Conservation (phyloP, 2,888 invertebrate genomes). For the Parochlus steinenii region DNA sequence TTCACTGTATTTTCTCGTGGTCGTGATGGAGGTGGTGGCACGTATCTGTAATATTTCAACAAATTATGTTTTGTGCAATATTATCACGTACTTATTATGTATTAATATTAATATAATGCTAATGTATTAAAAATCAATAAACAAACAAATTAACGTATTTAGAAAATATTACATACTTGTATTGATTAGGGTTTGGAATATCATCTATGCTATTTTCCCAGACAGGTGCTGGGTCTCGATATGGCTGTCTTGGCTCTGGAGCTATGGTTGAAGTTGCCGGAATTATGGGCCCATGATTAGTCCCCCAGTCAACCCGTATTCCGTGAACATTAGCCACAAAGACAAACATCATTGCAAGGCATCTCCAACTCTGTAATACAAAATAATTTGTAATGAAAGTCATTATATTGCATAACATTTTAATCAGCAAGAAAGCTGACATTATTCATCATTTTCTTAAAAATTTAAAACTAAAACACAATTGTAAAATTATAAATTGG, state of each 20-base stretch:
- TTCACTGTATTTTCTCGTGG: slow-evolving; percentile 18
- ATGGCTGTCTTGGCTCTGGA: slow-evolving; percentile 34
- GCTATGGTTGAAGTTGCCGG: slow-evolving; percentile 34
- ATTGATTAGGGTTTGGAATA: slow-evolving; percentile 41
- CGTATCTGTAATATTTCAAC: slow-evolving; percentile 20
- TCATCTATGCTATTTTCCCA: slow-evolving; percentile 42
- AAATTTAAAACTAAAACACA: too few relatives aligned
- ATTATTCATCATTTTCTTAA: too few relatives aligned
- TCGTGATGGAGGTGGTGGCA: slow-evolving; percentile 28
- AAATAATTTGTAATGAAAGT: too few relatives aligned
- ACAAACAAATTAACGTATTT: background rate
- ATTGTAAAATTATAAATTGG: too few relatives aligned
- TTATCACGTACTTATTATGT: background rate
- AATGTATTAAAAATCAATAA: background rate
- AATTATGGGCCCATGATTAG: slow-evolving; percentile 41
- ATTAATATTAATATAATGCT: background rate
- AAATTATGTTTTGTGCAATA: slow-evolving; percentile 1
- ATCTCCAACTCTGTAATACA: too few relatives aligned
- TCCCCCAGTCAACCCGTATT: slow-evolving; percentile 45
- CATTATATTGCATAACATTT: too few relatives aligned
- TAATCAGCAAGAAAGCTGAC: too few relatives aligned
- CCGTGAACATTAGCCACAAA: too few relatives aligned
- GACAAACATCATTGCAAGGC: too few relatives aligned
- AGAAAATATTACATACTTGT: slow-evolving; percentile 31
- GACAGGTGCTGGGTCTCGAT: slow-evolving; percentile 40